Evolutionary conservation across 2,888 invertebrate genomes (phyloP).

Genomic region (Meiosimyza decipiens): DNA sequence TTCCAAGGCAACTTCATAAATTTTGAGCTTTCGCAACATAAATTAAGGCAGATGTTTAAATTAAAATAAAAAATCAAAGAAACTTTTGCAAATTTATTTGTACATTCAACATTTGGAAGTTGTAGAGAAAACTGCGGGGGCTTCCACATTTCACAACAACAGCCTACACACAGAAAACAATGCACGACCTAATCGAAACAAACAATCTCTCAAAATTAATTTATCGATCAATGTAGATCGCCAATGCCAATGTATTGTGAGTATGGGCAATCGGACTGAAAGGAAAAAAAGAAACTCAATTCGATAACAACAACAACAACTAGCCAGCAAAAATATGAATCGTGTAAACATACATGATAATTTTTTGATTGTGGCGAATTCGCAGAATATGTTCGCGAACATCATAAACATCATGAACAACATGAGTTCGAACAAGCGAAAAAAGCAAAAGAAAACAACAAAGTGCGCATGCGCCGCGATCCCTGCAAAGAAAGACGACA

Average conservation of each 20-base stretch:
- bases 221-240: conserved; percentile 25
- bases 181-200: conserved; percentile 9
- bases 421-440: conserved; percentile 36
- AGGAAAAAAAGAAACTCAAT: neutral
- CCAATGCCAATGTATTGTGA: neutral
- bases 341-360: conserved; percentile 57
- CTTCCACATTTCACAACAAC: neutral
- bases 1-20: no score
- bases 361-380: conserved; percentile 45
- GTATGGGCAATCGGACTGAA: neutral
- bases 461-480: conserved; percentile 12
- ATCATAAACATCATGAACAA: conserved; percentile 49
- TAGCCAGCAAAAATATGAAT: conserved; percentile 50
- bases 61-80: neutral
- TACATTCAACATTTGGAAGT: neutral
- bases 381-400: conserved; percentile 47
- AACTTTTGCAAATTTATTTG: neutral
- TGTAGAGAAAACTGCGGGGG: conserved; percentile 9
- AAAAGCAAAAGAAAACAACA: neutral
- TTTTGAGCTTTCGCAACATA: neutral
- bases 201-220: conserved; percentile 19
- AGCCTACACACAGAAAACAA: neutral
- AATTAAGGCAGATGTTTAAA: conserved; percentile 12
- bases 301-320: conserved; percentile 10
- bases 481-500: neutral